These are phyloP conservation scores for Ladona fulva DNA, from an alignment of 1,140 invertebrate genomes.

Conservation along the genomic window DNA sequence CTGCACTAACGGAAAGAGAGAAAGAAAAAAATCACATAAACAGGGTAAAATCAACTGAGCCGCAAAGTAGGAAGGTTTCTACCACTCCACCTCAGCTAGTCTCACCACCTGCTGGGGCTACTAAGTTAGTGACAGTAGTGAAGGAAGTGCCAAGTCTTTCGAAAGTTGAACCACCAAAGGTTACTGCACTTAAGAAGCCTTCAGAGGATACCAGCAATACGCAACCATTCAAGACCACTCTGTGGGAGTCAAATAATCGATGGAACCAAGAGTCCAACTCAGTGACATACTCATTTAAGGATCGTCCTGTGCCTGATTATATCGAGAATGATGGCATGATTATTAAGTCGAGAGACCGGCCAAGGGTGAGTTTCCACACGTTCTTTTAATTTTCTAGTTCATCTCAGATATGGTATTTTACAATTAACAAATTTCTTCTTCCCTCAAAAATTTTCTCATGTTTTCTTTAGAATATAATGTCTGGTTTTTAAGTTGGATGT, in stretches of 20 bases:
- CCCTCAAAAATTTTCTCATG: no score
- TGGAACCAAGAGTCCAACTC: conserved; percentile 51
- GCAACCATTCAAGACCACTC: background rate
- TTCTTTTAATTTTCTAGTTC: no score
- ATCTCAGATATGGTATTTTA: no score
- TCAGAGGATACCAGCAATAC: background rate
- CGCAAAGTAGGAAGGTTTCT: background rate
- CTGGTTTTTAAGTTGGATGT: no score
- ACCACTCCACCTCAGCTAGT: background rate
- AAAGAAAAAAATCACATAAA: conserved; percentile 64
- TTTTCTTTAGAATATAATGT: no score
- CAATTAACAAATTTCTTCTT: no score
- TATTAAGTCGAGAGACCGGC: background rate
- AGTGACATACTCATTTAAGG: conserved; percentile 80
- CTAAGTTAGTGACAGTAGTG: background rate
- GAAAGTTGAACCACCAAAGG: background rate
- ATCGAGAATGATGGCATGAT: conserved; percentile 70
- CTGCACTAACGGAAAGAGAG: conserved; percentile 46
- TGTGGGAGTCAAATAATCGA: conserved; percentile 31
- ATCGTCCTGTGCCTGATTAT: conserved; percentile 77
- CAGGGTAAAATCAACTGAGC: conserved; percentile 50
- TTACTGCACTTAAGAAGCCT: background rate
- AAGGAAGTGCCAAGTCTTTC: background rate
- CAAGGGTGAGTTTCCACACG: background rate
- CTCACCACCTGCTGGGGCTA: background rate